Percentiles rank a stretch among this genome's conserved stretches.
These are phyloP conservation scores for Enteromius afrohamiltoni DNA, from an alignment of 2,797 vertebrate genomes.

Conservation along the genomic window DNA sequence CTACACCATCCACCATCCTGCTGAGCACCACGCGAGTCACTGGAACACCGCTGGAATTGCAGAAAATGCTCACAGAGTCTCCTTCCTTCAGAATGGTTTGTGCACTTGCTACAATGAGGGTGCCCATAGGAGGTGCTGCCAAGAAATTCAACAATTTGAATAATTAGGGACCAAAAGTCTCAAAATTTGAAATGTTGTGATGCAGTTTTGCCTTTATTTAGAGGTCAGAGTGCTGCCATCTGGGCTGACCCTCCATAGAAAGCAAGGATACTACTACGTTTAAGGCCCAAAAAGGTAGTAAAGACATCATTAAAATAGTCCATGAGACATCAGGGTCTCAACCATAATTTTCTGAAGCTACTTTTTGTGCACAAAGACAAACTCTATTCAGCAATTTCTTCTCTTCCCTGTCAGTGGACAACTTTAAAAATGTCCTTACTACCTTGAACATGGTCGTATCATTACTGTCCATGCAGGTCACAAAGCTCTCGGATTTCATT, in stretches of 20 bases:
- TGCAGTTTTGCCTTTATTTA: neutral
- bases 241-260: neutral
- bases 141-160: neutral
- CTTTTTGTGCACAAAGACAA: neutral
- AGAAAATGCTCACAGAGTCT: slow-evolving; percentile 71
- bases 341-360: neutral
- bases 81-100: slow-evolving; percentile 72
- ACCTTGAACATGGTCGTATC: neutral
- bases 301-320: neutral
- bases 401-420: neutral
- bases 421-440: neutral
- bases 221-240: neutral
- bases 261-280: neutral
- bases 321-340: neutral
- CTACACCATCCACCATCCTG: slow-evolving; percentile 48
- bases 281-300: neutral
- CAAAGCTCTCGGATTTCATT: neutral
- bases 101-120: slow-evolving; percentile 63
- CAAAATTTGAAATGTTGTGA: neutral
- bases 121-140: slow-evolving; percentile 69
- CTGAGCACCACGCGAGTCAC: slow-evolving; percentile 71
- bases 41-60: slow-evolving; percentile 71
- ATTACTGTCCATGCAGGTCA: neutral
- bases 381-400: neutral
- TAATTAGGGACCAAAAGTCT: neutral